A percentile compares a stretch with the other conserved stretches of the same genome.
Evolutionary conservation across 1,140 invertebrate genomes (phyloP).

Genomic region (Drosophila oshimai): DNA sequence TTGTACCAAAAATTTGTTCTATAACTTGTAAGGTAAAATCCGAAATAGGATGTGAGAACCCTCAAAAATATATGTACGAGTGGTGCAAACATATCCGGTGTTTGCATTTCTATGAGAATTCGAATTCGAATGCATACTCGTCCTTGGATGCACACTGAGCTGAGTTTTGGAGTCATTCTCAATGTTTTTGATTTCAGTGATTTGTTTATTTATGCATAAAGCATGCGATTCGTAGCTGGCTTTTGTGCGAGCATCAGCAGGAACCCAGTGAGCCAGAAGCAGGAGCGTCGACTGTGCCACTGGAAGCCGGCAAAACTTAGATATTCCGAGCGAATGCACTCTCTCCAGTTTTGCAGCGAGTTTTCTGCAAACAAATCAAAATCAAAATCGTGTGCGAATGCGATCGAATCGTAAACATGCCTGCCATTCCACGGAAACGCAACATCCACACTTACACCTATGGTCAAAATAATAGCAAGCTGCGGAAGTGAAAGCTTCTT

Average conservation of each 20-base stretch:
- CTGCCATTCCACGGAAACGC: slow-evolving; percentile 56
- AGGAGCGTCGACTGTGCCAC: neutral
- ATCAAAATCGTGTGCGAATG: slow-evolving; percentile 78
- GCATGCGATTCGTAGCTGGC: slow-evolving; percentile 70
- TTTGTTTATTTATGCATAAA: slow-evolving; percentile 81
- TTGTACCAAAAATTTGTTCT: no score
- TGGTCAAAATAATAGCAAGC: neutral
- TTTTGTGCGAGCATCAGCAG: slow-evolving; percentile 68
- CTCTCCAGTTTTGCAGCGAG: slow-evolving; percentile 44
- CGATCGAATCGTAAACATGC: slow-evolving; percentile 67
- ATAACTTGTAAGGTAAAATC: neutral
- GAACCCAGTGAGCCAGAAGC: slow-evolving; percentile 44
- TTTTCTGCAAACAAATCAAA: slow-evolving; percentile 78
- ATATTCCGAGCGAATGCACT: slow-evolving; percentile 76
- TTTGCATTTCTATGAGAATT: slow-evolving; percentile 22
- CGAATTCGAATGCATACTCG: slow-evolving; percentile 9
- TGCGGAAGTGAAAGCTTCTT: no score
- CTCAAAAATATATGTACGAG: slow-evolving; percentile 24
- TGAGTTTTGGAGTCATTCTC: slow-evolving; percentile 75
- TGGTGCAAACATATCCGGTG: slow-evolving; percentile 24
- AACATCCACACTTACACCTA: slow-evolving; percentile 49
- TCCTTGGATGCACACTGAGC: slow-evolving; percentile 59
- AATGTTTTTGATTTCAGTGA: slow-evolving; percentile 81
- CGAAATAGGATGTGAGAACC: slow-evolving; percentile 6
- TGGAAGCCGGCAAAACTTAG: slow-evolving; percentile 52